Evolutionary conservation across 2,113 vertebrate genomes (phyloP).

Genomic region (Nesoenas mayeri): DNA sequence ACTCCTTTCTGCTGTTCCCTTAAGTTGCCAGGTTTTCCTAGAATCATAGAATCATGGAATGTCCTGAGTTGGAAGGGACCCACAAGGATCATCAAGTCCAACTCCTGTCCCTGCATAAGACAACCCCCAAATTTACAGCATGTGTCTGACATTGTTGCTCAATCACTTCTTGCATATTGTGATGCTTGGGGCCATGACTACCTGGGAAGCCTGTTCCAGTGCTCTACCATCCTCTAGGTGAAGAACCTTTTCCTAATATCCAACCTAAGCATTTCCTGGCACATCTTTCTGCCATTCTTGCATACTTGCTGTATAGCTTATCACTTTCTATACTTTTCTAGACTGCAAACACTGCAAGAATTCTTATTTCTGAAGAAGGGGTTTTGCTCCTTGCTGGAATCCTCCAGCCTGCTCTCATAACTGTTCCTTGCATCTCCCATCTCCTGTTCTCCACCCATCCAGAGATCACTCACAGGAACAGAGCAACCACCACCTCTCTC

Average conservation of each 20-base stretch:
- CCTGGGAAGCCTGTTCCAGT: too few relatives aligned
- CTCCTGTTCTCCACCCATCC: background rate
- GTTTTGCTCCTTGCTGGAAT: background rate
- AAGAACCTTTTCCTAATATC: too few relatives aligned
- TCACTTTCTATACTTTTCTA: background rate
- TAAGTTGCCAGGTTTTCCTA: background rate
- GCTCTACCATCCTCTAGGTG: too few relatives aligned
- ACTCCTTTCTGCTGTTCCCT: background rate
- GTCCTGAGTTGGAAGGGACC: too few relatives aligned
- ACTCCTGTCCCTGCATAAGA: too few relatives aligned
- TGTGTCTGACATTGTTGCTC: too few relatives aligned
- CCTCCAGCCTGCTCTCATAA: rapidly evolving
- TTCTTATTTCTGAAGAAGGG: background rate
- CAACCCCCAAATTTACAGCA: too few relatives aligned
- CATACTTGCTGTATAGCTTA: background rate
- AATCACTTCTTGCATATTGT: too few relatives aligned
- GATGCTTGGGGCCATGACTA: too few relatives aligned
- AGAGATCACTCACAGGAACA: background rate
- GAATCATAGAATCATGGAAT: too few relatives aligned
- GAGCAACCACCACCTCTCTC: background rate
- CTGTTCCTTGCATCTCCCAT: rapidly evolving
- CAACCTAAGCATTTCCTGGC: too few relatives aligned
- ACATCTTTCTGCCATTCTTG: background rate
- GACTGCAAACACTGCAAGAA: background rate
- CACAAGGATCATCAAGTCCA: too few relatives aligned